Conservation (phyloP, 2,797 vertebrate species). For the Sebastolobus alascanus region DNA sequence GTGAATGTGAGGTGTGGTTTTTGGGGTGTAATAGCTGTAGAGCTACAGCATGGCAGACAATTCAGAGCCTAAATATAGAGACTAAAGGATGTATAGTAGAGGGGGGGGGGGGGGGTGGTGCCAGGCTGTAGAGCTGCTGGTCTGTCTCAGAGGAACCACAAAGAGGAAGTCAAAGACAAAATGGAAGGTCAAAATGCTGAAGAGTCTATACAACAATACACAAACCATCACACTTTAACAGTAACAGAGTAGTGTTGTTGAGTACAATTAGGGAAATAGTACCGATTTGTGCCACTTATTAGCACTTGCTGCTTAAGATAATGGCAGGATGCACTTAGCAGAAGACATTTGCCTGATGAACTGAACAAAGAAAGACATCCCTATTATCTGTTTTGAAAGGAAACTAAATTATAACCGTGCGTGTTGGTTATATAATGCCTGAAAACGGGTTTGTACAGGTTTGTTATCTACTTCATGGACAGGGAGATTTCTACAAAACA, state of each 20-base stretch:
- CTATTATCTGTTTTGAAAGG: conserved; percentile 12
- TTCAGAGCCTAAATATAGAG: conserved; percentile 57
- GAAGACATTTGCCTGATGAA: not conserved
- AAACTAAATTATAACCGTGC: conserved; percentile 7
- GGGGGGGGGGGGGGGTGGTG: conserved; percentile 2
- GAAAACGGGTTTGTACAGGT: conserved; percentile 6
- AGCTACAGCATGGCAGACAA: conserved; percentile 36
- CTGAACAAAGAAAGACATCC: conserved; percentile 7
- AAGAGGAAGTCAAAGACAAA: conserved; percentile 63
- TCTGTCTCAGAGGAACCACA: conserved; percentile 55
- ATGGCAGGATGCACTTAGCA: not conserved
- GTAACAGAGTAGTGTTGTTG: not conserved
- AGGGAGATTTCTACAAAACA: not conserved
- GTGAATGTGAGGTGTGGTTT: conserved; percentile 53
- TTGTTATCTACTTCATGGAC: not conserved
- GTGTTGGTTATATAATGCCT: not conserved
- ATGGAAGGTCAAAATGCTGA: conserved; percentile 27
- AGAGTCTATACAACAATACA: not conserved
- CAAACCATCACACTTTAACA: not conserved
- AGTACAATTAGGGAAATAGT: not conserved
- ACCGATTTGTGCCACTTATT: not conserved
- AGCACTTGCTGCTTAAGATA: not conserved
- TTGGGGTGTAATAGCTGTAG: conserved; percentile 46
- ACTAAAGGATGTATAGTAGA: conserved; percentile 31
- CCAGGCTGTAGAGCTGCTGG: conserved; percentile 13